Base-by-base conservation (phyloP, 37 sponge, comb jelly and placozoan genomes). In the Beroe forskalii region DNA sequence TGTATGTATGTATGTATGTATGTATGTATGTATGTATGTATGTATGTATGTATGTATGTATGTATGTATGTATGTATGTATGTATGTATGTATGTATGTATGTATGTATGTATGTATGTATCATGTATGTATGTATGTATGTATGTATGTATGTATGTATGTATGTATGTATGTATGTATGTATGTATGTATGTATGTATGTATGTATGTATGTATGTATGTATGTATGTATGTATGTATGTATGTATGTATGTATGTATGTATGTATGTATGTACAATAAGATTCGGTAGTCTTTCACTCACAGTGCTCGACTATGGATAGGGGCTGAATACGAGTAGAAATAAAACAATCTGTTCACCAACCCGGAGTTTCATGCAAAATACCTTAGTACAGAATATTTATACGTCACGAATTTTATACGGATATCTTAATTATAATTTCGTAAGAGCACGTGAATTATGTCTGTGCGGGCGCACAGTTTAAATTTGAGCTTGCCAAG, bases 71-170 rank as follows among this genome's bases (percentile, higher is more conserved):
- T 64, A 64, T 64, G 66, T 64, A 64, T 64, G 66, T 64, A 64
- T 64, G 66, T 64, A 64, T 64, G 66, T 64, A 64, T 64, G 66
- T 64, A 64, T 64, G 66, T 64, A 64, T 64, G 66, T 64, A 64
- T 64, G 66, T 64, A 64, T 64, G 66, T 64, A 64, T 64, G 66
- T 64, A 64, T 22, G 24, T 64, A 64, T 64, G 66, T 64, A 64
- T n/a, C 17, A 64, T 64, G 66, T 64, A 64, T 64, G 66, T 64
- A 64, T 64, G 66, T 64, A 64, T 8, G 66, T 64, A 64, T 64
- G 66, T 64, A 64, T 64, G 66, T 64, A 64, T 64, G 66, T 64
- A 64, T 64, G 66, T 64, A 64, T 64, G 66, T 64, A 64, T 64
- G 66, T 64, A 64, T 64, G 66, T 64, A 64, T 64, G 66, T 64